Conservation (phyloP, 30 jellyfish, hydroid and myxozoan species). For the Hydractinia symbiolongicarpus region DNA sequence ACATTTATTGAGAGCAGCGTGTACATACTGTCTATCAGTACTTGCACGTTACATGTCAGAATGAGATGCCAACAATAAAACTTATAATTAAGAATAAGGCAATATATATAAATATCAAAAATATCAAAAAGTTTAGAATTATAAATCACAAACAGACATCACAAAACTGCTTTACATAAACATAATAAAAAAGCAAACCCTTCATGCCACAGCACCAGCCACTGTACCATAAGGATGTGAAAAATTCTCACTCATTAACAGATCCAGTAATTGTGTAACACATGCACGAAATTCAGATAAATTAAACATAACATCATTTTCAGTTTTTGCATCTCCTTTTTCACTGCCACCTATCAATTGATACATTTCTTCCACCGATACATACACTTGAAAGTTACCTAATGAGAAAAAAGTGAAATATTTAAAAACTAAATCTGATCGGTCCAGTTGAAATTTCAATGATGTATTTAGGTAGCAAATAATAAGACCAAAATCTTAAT, state of each 20-base stretch:
- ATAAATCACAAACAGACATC: no score
- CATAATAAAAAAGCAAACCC: no score
- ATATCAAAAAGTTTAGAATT: no score
- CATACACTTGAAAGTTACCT: slow-evolving; percentile 86
- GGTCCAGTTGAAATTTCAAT: neutral
- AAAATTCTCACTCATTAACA: slow-evolving; percentile 81
- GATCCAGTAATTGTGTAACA: slow-evolving; percentile 57
- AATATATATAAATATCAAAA: no score
- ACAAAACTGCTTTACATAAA: no score
- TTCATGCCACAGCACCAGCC: slow-evolving; percentile 96
- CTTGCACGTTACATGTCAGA: no score
- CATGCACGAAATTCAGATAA: slow-evolving; percentile 76
- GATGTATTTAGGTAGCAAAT: neutral
- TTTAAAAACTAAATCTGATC: neutral
- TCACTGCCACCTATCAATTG: slow-evolving; percentile 24
- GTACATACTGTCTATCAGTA: no score
- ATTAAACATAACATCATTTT: slow-evolving; percentile 46
- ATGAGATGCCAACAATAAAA: no score
- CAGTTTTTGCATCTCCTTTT: slow-evolving; percentile 56
- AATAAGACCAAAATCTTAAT: neutral
- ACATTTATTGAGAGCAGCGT: no score
- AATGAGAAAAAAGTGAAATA: neutral
- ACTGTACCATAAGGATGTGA: slow-evolving; percentile 98
- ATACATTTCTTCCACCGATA: slow-evolving; percentile 45
- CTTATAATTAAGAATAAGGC: no score